Evolutionary conservation across 1,140 invertebrate genomes (phyloP).

Genomic region (Nasonia giraulti): DNA sequence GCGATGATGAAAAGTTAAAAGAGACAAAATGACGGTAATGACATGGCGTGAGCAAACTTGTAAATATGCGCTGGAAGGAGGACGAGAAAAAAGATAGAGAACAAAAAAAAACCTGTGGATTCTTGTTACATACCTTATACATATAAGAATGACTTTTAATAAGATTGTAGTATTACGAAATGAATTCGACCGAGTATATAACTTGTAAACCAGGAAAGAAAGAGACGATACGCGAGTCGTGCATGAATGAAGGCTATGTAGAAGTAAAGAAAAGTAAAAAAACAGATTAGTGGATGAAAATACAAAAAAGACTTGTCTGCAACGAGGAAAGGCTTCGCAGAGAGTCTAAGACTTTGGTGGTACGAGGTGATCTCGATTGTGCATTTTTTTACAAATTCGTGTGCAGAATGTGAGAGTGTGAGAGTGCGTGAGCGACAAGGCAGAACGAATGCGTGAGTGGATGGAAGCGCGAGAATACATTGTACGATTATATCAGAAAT

Average conservation of each 20-base stretch:
- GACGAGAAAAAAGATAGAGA: constrained; percentile 41
- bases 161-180: constrained; percentile 45
- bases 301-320: constrained; percentile 36
- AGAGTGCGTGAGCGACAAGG: neutral
- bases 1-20: constrained; percentile 16
- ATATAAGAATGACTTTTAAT: constrained; percentile 47
- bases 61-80: constrained; percentile 27
- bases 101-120: constrained; percentile 54
- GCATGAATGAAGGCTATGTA: neutral
- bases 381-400: constrained; percentile 49
- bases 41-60: constrained; percentile 24
- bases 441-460: neutral
- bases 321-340: constrained; percentile 20
- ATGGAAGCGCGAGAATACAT: constrained; percentile 22
- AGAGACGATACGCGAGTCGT: constrained; percentile 14
- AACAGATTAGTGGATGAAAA: constrained; percentile 12
- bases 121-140: constrained; percentile 67
- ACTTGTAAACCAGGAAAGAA: constrained; percentile 33
- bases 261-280: constrained; percentile 16
- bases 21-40: constrained; percentile 6
- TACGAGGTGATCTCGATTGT: constrained; percentile 45
- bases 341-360: constrained; percentile 16
- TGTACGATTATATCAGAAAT: constrained; percentile 61
- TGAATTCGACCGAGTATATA: constrained; percentile 40
- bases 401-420: neutral